phyloP scores from a whole-genome alignment of 2,113 vertebrate species.

The Geothlypis trichas region DNA sequence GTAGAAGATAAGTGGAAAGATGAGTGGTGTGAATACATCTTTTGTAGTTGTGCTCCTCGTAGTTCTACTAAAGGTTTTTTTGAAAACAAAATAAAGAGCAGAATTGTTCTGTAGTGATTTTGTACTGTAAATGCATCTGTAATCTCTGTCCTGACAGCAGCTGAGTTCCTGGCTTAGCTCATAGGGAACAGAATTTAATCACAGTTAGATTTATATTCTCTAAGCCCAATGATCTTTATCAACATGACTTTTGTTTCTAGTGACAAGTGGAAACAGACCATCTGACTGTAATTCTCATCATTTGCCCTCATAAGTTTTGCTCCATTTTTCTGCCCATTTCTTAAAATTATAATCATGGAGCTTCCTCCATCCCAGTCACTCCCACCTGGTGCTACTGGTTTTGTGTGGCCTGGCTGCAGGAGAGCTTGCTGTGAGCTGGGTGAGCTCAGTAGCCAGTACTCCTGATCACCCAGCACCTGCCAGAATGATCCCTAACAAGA shows the following conservation, averaged over 20 bases:
- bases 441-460: not conserved
- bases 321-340: not conserved
- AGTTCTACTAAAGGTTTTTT: not conserved
- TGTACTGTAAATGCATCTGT: not conserved
- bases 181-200: not conserved
- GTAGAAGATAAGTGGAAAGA: not conserved
- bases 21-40: not conserved
- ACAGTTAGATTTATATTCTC: not conserved
- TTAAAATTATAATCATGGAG: not conserved
- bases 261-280: not conserved
- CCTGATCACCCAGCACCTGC: not conserved
- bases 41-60: not conserved
- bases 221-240: not conserved
- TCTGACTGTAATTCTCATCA: not conserved
- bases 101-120: not conserved
- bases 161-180: not conserved
- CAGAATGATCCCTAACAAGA: not conserved
- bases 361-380: not conserved
- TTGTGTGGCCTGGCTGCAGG: not conserved
- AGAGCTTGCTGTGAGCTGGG: accelerated
- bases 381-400: not conserved
- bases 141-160: not conserved
- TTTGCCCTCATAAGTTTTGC: not conserved
- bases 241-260: not conserved
- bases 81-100: not conserved